phyloP scores from a whole-genome alignment of 2,888 invertebrate genomes.

The Megalurothrips usitatus region DNA sequence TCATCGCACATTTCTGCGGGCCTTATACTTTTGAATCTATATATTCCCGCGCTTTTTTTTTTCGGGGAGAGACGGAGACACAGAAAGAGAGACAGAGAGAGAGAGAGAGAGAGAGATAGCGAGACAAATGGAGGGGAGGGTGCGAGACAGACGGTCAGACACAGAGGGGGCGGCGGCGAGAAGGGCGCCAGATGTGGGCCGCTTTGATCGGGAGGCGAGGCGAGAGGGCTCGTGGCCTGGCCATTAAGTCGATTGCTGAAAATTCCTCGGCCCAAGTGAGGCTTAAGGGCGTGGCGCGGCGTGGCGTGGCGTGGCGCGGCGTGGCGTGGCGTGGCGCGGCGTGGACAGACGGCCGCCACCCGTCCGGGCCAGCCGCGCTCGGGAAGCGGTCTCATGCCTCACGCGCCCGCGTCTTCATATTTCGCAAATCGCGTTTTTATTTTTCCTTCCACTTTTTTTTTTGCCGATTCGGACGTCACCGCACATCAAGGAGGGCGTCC shows the following conservation, averaged over 20 bases:
- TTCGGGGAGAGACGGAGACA: not conserved
- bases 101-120: not conserved
- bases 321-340: not conserved
- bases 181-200: slow-evolving; percentile 3
- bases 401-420: too few relatives aligned
- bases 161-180: not conserved
- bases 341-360: not conserved
- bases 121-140: not conserved
- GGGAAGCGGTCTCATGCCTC: too few relatives aligned
- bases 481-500: not conserved
- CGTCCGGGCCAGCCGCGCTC: too few relatives aligned
- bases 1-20: too few relatives aligned
- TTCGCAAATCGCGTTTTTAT: too few relatives aligned
- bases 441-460: too few relatives aligned
- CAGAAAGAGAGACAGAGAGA: not conserved
- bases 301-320: not conserved
- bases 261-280: slow-evolving; percentile 3
- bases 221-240: not conserved
- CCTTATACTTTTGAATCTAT: too few relatives aligned
- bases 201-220: slow-evolving; percentile 8
- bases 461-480: too few relatives aligned
- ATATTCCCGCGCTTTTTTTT: too few relatives aligned
- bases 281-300: not conserved
- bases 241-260: slow-evolving; percentile 20
- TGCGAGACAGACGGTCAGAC: not conserved